Evolutionary conservation across 1,140 invertebrate species (phyloP).

Genomic region (Cryptotermes secundus): DNA sequence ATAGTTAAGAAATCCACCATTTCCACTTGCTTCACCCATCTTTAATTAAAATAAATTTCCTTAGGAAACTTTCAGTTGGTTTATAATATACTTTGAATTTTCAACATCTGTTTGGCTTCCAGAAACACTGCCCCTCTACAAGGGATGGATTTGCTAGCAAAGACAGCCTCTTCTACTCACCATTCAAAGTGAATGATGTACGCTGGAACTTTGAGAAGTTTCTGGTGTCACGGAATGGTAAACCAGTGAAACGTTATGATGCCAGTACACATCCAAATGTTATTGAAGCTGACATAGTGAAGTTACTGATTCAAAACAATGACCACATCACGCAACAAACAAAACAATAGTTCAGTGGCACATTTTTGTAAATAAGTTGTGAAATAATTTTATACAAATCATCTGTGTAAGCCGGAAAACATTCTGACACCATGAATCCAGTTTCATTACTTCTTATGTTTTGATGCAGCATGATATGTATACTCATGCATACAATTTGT

Average conservation of each 20-base stretch:
- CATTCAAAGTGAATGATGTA: constrained; percentile 52
- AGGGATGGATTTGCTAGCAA: constrained; percentile 44
- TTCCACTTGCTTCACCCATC: no score
- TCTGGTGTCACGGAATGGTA: constrained; percentile 52
- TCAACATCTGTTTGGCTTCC: constrained; percentile 37
- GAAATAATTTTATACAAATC: no score
- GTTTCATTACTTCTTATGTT: no score
- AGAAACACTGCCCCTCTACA: constrained; percentile 45
- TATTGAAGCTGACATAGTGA: constrained; percentile 42
- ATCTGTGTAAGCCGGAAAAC: no score
- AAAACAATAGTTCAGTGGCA: not conserved
- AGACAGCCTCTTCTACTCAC: constrained; percentile 49
- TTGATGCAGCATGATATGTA: no score
- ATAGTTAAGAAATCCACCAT: no score
- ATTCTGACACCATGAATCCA: no score
- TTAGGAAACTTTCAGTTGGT: no score
- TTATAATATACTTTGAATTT: not conserved
- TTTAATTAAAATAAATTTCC: no score
- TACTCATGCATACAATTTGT: no score
- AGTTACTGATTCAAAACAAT: not conserved
- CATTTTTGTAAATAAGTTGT: no score
- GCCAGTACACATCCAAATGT: constrained; percentile 41
- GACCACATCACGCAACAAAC: not conserved
- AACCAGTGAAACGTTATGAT: constrained; percentile 53
- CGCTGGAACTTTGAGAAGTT: constrained; percentile 65